phyloP scores from a whole-genome alignment of 2,888 invertebrate species.

The Digitonthophagus gazella region DNA sequence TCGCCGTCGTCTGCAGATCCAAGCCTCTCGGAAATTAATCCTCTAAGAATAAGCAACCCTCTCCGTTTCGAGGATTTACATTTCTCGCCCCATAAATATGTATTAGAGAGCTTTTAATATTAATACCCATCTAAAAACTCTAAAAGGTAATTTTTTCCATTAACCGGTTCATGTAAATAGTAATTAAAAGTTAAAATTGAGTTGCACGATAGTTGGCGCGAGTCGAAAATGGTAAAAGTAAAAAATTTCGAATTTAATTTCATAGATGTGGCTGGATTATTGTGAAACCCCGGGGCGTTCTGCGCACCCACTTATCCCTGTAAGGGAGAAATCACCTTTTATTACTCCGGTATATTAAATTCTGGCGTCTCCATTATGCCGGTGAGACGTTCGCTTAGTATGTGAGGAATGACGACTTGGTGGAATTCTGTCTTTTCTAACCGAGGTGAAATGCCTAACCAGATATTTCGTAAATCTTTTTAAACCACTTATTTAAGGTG shows the following conservation, averaged over 20 bases:
- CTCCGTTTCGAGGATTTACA: not conserved
- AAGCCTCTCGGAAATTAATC: not conserved
- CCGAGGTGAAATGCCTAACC: not conserved
- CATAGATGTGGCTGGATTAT: not conserved
- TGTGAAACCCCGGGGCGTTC: not conserved
- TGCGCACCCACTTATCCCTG: not conserved
- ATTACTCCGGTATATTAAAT: constrained; percentile 11
- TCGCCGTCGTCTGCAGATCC: not conserved
- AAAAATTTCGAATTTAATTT: not conserved
- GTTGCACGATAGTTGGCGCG: not conserved
- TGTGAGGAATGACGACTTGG: not conserved
- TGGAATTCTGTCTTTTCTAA: not conserved
- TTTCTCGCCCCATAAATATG: not conserved
- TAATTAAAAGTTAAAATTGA: not conserved
- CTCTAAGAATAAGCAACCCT: not conserved
- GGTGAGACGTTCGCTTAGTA: not conserved
- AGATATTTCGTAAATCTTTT: not conserved
- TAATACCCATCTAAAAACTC: not conserved
- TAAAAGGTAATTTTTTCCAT: not conserved
- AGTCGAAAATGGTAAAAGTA: no score
- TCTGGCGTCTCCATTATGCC: constrained; percentile 13
- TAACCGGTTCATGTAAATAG: not conserved
- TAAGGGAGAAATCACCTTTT: constrained; percentile 3
- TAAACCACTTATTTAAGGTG: no score
- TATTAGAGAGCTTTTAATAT: not conserved